Evolutionary conservation across 2,888 invertebrate species (phyloP), one percentile per base, ranked within the genome.

Genomic region (Oligia strigilis): DNA sequence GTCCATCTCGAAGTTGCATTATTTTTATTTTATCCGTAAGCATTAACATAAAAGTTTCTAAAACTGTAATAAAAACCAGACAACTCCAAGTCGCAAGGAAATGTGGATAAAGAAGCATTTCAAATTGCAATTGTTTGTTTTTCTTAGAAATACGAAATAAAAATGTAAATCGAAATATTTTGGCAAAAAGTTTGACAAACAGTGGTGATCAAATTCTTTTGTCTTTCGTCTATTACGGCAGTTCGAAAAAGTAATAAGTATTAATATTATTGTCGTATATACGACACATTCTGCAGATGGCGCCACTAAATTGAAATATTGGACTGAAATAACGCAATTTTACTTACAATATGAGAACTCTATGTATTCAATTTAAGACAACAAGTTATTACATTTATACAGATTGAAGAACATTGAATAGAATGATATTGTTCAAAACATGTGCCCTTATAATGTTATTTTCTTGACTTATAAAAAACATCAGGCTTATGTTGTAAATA

Each of bases 41-140:
- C 4, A 58, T 46, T 74, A 6, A 9, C n/a, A 43, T 66, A 23
- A 52, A 40, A 75, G 66, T 60, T 69, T 66, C 23, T 4, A 43
- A 78, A 87, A 85, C 62, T 75, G 72, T 58, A 78, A 84, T 87
- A 84, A 77, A 82, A 88, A 62, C 62, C 73, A 77, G 70, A 77
- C 29, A 65, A 65, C 40, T 71, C 40, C 0, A 66, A 71, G 2
- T 79, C 8, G n/a, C 4, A 62, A 62, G 9, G 1, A 69, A 78
- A 79, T 80, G 72, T 72, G 0, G 75, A 74, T n/a, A 55, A 67
- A 60, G 46, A 67, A 85, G 8, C 1, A 66, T 58, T 72, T 58
- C 0, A 52, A 65, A 75, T n/a, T 69, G 43, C 36, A 75, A 19
- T 64, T 67, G 1, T 23, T 66, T 70, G 40, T 64, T n/a, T 19